Percentiles rank a stretch among this genome's conserved stretches.
Evolutionary conservation across 2,797 vertebrate species (phyloP).

Genomic region (Enteromius afrohamiltoni): DNA sequence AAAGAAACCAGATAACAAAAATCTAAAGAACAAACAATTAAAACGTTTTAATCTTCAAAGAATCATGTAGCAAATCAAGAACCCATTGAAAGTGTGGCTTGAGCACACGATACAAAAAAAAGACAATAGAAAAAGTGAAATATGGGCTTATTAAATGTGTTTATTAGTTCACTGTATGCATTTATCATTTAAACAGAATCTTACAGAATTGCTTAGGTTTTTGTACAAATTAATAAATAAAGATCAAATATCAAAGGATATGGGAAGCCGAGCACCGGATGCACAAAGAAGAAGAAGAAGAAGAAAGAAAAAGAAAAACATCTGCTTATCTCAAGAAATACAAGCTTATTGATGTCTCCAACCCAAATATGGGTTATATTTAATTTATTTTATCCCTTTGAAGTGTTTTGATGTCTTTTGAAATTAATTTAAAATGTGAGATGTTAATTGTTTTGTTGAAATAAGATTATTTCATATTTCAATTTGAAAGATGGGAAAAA

Average conservation of each 20-base stretch:
- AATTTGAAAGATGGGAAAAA: neutral
- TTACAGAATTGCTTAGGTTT: neutral
- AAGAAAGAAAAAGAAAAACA: neutral
- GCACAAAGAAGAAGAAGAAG: neutral
- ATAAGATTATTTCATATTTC: slow-evolving; percentile 8
- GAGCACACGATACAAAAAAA: neutral
- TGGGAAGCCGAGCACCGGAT: neutral
- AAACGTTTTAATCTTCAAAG: neutral
- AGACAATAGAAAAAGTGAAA: neutral
- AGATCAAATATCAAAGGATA: slow-evolving; percentile 6
- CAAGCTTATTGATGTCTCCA: slow-evolving; percentile 1
- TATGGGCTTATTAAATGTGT: neutral
- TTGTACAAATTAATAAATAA: neutral
- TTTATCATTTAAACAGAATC: neutral
- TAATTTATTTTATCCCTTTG: slow-evolving; percentile 7
- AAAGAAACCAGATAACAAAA: slow-evolving; percentile 1
- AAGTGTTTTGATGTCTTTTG: slow-evolving; percentile 13
- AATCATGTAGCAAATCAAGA: neutral
- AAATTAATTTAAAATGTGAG: slow-evolving; percentile 14
- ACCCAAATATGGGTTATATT: slow-evolving; percentile 3
- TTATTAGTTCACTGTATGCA: neutral
- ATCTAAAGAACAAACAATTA: neutral
- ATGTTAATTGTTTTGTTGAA: slow-evolving; percentile 16
- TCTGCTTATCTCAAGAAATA: slow-evolving; percentile 15
- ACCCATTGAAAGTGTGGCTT: neutral